Percentiles rank a stretch among this genome's conserved stretches.
These are phyloP conservation scores for Campoplex capitator DNA, from an alignment of 2,888 invertebrate genomes.

Conservation along the genomic window DNA sequence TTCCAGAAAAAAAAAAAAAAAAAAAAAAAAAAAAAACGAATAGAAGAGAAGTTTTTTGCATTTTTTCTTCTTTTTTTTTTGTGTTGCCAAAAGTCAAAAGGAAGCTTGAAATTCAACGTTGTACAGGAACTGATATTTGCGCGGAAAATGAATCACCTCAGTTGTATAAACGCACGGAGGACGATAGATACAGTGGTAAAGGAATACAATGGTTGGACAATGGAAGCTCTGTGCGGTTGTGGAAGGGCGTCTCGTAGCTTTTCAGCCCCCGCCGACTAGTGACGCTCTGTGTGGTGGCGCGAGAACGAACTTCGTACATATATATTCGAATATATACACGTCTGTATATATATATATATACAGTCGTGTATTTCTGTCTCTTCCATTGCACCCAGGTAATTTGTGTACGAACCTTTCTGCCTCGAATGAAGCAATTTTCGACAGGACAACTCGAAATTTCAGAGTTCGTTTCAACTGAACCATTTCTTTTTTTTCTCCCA, in stretches of 20 bases:
- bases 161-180: constrained; percentile 76
- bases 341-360: constrained; percentile 8
- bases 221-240: constrained; percentile 72
- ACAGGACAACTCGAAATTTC: not conserved
- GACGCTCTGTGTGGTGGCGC: constrained; percentile 19
- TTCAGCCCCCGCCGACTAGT: constrained; percentile 10
- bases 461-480: not conserved
- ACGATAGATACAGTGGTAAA: constrained; percentile 78
- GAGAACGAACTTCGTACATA: not conserved
- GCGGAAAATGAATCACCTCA: constrained; percentile 82
- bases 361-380: constrained; percentile 2
- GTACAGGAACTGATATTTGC: constrained; percentile 83
- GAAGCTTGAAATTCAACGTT: constrained; percentile 79
- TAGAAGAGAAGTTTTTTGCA: constrained; percentile 59
- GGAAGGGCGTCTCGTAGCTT: constrained; percentile 35
- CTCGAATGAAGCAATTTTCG: constrained; percentile 1
- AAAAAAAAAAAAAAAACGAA: constrained; percentile 26
- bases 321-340: constrained; percentile 5
- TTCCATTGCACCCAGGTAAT: constrained; percentile 18
- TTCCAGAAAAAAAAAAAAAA: constrained; percentile 27
- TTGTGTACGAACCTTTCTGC: constrained; percentile 10
- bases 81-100: constrained; percentile 45
- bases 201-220: constrained; percentile 82
- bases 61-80: constrained; percentile 5
- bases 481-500: not conserved